These are phyloP conservation scores for Archilochus colubris DNA, from an alignment of 2,113 vertebrate genomes.

Conservation along the genomic window DNA sequence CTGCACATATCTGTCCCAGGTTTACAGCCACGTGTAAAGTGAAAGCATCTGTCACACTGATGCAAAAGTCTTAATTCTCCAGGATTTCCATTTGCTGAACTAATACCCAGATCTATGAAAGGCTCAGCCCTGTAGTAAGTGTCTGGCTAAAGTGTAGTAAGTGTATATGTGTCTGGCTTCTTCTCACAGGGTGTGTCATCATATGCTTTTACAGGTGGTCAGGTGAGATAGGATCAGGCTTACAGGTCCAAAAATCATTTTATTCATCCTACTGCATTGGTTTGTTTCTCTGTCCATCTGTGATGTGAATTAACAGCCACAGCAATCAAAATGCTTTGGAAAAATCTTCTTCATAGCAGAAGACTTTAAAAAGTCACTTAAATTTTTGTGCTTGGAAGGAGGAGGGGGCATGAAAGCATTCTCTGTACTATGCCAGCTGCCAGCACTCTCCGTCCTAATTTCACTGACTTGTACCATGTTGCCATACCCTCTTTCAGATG, in stretches of 20 bases:
- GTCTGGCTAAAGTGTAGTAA: background rate
- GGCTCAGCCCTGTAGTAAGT: background rate
- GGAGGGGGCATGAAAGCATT: background rate
- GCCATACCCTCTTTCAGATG: background rate
- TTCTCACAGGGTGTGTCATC: background rate
- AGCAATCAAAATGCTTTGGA: background rate
- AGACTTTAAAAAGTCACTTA: background rate
- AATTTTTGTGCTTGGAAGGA: background rate
- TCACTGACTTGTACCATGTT: background rate
- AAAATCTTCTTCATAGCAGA: background rate
- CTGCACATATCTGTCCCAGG: background rate
- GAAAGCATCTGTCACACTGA: fast-evolving
- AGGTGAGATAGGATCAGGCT: background rate
- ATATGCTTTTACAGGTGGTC: background rate
- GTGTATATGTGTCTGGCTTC: background rate
- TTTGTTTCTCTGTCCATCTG: background rate
- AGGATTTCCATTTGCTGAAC: background rate
- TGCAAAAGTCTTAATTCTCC: background rate
- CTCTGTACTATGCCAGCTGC: background rate
- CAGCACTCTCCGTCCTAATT: background rate
- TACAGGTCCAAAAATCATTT: background rate
- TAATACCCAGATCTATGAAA: background rate
- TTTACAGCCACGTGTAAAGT: background rate
- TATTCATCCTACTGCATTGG: background rate
- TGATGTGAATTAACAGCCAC: background rate